Evolutionary conservation across 2,113 vertebrate species (phyloP), one percentile per base, ranked within the genome.

Genomic region (Dolichotis patagonum): DNA sequence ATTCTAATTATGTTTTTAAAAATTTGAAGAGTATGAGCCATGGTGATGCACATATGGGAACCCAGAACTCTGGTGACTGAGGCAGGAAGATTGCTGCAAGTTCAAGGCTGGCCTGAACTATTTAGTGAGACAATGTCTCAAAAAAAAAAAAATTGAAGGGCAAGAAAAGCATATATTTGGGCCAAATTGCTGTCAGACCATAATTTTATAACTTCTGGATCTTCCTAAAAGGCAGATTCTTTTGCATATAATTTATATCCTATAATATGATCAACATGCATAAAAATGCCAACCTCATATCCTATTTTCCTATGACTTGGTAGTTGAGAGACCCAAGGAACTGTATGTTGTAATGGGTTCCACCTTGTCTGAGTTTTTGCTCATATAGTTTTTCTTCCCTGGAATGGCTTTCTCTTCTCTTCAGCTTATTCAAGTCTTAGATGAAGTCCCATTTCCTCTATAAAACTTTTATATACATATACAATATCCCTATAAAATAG

Each of bases 221-320:
- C 89, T 81, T 94, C 58, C 65, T 67, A 78, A 93, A 96, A 63
- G 26, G 49, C 67, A 92, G 8, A 73, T 92, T 65, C 38, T 58
- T 88, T 92, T n/a, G n/a, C 69, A 60, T 77, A 14, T 90, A 82
- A 92, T 92, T 88, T 94, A 35, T 82, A 77, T 82, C 62, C 60
- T 95, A 22, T 93, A 26, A 46, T 93, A 90, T 67, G 80, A 67
- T 69, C 87, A 94, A 32, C 32, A 69, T 86, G 35, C 71, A 71
- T 43, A 84, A 80, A 86, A 91, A 81, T 94, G 26, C 81, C 85
- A 80, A 30, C 14, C 24, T 54, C 49, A 13, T 85, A 93, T 84
- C 58, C 16, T 62, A 38, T 63, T 88, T 69, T 24, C 63, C 82
- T 87, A 14, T 78, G 7, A 81, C 83, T 83, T 93, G 32, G 56